A percentile compares a stretch with the other conserved stretches of the same genome.
Evolutionary conservation across 2,113 vertebrate species (phyloP).

Genomic region (Syrrhaptes paradoxus): DNA sequence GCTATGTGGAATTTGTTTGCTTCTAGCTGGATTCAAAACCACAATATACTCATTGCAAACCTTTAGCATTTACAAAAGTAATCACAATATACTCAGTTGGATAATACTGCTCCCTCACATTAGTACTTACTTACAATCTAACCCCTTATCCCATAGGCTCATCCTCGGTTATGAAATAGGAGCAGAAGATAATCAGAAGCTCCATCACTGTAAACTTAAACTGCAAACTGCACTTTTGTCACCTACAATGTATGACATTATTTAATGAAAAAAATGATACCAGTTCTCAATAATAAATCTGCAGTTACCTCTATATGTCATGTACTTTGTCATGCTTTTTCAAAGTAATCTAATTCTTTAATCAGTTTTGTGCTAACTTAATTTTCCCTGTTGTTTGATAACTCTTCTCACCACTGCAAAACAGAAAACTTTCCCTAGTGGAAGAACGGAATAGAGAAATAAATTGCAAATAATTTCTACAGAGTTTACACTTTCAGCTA

Average conservation of each 20-base stretch:
- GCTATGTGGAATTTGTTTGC: too few species aligned
- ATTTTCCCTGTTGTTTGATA: not conserved
- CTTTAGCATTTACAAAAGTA: not conserved
- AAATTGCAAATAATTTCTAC: not conserved
- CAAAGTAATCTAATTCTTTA: not conserved
- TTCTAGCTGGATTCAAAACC: too few species aligned
- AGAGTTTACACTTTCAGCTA: not conserved
- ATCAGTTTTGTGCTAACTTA: not conserved
- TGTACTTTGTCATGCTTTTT: not conserved
- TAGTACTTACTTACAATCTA: not conserved
- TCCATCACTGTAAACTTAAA: not conserved
- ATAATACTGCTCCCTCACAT: not conserved
- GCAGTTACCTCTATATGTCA: not conserved
- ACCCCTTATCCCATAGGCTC: not conserved
- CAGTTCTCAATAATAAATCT: not conserved
- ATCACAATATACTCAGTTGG: not conserved
- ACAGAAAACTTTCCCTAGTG: not conserved
- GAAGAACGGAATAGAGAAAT: not conserved
- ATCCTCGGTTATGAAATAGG: not conserved
- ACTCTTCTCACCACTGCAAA: not conserved
- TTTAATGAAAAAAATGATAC: not conserved
- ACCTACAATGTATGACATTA: not conserved
- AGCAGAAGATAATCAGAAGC: not conserved
- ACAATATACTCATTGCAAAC: not conserved
- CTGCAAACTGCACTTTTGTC: not conserved